phyloP scores from a whole-genome alignment of 2,113 vertebrate genomes.

The Phrynocephalus versicolor region DNA sequence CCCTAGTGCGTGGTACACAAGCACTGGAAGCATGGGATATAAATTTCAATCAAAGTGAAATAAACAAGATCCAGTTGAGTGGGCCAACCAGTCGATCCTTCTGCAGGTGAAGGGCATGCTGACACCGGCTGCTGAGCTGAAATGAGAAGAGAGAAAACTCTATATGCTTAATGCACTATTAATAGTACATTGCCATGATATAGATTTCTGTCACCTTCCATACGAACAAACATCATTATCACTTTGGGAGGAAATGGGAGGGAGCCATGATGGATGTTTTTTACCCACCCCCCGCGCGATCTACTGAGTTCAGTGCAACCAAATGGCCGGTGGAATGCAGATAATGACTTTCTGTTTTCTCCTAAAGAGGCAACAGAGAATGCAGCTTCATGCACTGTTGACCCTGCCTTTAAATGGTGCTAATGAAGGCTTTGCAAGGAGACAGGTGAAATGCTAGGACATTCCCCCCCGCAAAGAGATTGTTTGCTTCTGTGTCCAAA shows the following conservation, averaged over 20 bases:
- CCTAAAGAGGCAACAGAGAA: conserved; percentile 27
- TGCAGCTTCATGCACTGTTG: neutral
- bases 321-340: conserved; percentile 72
- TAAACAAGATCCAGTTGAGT: neutral
- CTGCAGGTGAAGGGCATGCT: conserved; percentile 38
- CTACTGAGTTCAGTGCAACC: conserved; percentile 71
- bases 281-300: no score
- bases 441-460: rapidly evolving
- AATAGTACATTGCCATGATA: conserved; percentile 70
- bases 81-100: conserved; percentile 3
- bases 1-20: neutral
- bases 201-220: conserved; percentile 76
- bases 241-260: conserved; percentile 8
- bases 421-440: neutral
- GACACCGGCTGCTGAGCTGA: conserved; percentile 44
- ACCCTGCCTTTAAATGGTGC: conserved; percentile 28
- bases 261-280: conserved; percentile 71
- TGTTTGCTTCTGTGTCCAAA: neutral
- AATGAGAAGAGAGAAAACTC: conserved; percentile 45
- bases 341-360: conserved; percentile 54
- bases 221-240: conserved; percentile 72
- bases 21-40: neutral
- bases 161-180: conserved; percentile 69
- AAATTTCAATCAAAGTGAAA: neutral
- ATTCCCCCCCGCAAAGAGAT: neutral